Evolutionary conservation across 2,113 vertebrate genomes (phyloP).

Genomic region (Podarcis raffonei): DNA sequence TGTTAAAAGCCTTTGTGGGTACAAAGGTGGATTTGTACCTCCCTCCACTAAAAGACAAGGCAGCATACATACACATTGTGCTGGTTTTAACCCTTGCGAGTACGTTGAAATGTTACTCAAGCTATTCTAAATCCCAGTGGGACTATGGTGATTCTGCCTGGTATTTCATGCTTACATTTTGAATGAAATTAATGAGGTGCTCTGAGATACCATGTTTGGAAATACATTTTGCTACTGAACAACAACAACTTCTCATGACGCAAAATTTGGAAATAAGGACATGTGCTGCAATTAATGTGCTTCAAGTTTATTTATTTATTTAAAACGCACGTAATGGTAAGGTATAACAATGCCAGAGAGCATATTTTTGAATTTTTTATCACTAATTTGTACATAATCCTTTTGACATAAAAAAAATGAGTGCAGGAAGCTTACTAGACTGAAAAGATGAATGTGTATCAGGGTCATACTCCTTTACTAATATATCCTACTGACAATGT

Average conservation of each 20-base stretch:
- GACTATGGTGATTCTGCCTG: slow-evolving; percentile 5
- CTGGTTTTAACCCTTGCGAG: neutral
- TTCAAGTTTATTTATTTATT: slow-evolving; percentile 22
- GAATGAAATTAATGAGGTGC: neutral
- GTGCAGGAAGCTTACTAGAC: slow-evolving; percentile 38
- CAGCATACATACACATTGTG: neutral
- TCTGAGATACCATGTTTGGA: neutral
- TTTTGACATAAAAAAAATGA: slow-evolving; percentile 40
- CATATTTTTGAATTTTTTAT: slow-evolving; percentile 40
- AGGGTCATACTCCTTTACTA: slow-evolving; percentile 42
- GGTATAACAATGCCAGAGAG: neutral
- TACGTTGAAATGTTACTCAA: slow-evolving; percentile 39
- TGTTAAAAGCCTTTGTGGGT: too few species aligned
- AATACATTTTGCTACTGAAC: slow-evolving; percentile 25
- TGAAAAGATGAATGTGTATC: neutral
- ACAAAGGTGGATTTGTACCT: neutral
- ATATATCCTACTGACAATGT: slow-evolving; percentile 34
- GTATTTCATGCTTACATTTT: neutral
- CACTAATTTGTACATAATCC: slow-evolving; percentile 30
- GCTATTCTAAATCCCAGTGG: slow-evolving; percentile 40
- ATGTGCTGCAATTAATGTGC: slow-evolving; percentile 42
- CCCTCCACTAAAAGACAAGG: neutral
- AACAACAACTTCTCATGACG: slow-evolving; percentile 10
- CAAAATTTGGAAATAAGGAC: slow-evolving; percentile 31
- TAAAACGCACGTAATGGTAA: slow-evolving; percentile 43